These are phyloP conservation scores for Pollimyrus isidori DNA, from an alignment of 2,113 vertebrate genomes.

Conservation along the genomic window DNA sequence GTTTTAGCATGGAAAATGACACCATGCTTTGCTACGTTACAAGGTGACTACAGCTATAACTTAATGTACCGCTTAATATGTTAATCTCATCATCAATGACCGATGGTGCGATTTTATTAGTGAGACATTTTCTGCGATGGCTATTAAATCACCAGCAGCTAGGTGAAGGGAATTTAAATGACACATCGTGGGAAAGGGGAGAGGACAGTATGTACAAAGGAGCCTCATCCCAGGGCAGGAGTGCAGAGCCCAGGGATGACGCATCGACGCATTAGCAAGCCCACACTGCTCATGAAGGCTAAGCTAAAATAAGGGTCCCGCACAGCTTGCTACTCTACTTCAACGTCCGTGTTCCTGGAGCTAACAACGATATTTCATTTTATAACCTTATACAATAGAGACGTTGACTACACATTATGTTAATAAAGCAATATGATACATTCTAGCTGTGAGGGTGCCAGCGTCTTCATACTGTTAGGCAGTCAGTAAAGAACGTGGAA, in stretches of 20 bases:
- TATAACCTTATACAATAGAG: not conserved
- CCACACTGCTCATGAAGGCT: not conserved
- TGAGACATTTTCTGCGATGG: not conserved
- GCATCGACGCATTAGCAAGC: not conserved
- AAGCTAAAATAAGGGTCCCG: not conserved
- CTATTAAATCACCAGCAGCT: not conserved
- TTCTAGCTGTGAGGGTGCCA: constrained; percentile 21
- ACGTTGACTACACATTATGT: not conserved
- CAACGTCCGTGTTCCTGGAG: not conserved
- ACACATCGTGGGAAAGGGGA: not conserved
- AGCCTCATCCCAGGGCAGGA: constrained; percentile 57
- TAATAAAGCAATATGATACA: not conserved
- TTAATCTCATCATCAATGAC: not conserved
- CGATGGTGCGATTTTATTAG: too few species aligned
- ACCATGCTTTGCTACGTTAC: not conserved
- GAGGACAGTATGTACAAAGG: not conserved
- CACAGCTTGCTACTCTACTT: not conserved
- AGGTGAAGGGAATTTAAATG: not conserved
- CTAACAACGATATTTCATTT: not conserved
- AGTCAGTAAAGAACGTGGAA: constrained; percentile 50
- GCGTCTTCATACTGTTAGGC: constrained; percentile 43
- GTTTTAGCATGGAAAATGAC: not conserved
- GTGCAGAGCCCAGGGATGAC: constrained; percentile 52
- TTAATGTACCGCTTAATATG: not conserved
- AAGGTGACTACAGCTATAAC: not conserved